These are phyloP conservation scores for Etheostoma nigrum DNA, from an alignment of 2,797 vertebrate species.

Conservation along the genomic window DNA sequence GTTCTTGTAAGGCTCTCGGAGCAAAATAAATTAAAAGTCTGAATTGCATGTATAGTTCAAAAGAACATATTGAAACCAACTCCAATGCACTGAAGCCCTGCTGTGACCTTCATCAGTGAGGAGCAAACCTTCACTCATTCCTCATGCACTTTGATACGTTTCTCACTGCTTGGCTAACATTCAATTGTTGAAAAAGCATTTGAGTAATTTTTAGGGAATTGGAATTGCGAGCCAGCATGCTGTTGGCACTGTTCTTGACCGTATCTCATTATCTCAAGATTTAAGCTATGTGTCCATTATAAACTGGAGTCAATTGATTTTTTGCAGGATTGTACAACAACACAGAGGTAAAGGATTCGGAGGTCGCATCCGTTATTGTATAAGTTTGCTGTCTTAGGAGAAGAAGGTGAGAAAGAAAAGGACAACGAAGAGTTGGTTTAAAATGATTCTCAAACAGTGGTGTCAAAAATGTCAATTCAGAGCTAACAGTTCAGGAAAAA, in stretches of 20 bases:
- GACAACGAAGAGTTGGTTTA: not conserved
- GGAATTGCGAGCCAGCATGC: constrained; percentile 15
- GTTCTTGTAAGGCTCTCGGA: constrained; percentile 25
- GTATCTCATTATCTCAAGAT: constrained; percentile 37
- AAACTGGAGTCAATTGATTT: constrained; percentile 39
- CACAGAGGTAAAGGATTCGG: constrained; percentile 25
- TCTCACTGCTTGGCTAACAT: constrained; percentile 14
- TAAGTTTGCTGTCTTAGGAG: constrained; percentile 36
- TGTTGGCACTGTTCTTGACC: constrained; percentile 33
- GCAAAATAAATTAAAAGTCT: constrained; percentile 29
- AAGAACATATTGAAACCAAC: constrained; percentile 45
- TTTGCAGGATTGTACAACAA: constrained; percentile 12
- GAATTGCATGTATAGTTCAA: constrained; percentile 44
- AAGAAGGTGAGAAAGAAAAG: constrained; percentile 39
- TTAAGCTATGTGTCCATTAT: not conserved
- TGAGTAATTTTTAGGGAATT: constrained; percentile 51
- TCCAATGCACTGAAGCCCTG: constrained; percentile 18
- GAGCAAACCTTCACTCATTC: constrained; percentile 49
- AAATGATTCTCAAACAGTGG: constrained; percentile 2
- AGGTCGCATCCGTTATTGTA: constrained; percentile 40
- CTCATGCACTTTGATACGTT: constrained; percentile 34
- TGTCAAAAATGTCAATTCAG: not conserved
- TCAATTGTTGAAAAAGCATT: constrained; percentile 50
- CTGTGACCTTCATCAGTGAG: constrained; percentile 53
- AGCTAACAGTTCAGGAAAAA: constrained; percentile 3